Evolutionary conservation across 2,113 vertebrate species (phyloP).

Genomic region (Pipa parva): DNA sequence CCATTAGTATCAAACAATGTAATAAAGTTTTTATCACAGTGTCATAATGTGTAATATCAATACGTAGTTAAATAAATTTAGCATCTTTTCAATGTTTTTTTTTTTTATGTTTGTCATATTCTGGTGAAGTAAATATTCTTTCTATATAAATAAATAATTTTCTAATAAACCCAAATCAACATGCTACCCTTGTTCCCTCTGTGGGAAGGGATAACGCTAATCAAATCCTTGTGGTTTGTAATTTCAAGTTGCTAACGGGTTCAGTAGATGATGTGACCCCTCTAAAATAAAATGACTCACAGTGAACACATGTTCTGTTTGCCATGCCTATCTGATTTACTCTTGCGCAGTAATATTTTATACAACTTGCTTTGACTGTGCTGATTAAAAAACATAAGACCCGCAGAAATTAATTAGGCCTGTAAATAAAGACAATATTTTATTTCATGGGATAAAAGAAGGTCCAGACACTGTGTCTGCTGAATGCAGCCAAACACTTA

Average conservation of each 20-base stretch:
- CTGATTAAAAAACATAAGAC: slow-evolving; percentile 25
- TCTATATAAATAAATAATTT: no score
- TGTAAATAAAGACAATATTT: slow-evolving; percentile 49
- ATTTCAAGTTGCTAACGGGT: slow-evolving; percentile 6
- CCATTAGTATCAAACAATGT: no score
- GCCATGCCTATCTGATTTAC: slow-evolving; percentile 36
- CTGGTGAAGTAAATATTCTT: not conserved
- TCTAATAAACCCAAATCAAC: not conserved
- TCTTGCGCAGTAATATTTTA: slow-evolving; percentile 44
- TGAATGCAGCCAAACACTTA: slow-evolving; percentile 53
- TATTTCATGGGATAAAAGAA: slow-evolving; percentile 52
- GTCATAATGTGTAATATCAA: no score
- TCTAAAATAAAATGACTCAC: not conserved
- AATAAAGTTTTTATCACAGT: no score
- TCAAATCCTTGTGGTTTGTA: not conserved
- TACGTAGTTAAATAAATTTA: not conserved
- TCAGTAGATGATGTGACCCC: not conserved
- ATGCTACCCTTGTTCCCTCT: not conserved
- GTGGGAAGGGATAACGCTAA: not conserved
- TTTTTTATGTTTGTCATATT: not conserved
- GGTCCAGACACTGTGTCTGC: slow-evolving; percentile 49
- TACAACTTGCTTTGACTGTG: slow-evolving; percentile 35
- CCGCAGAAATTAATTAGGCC: slow-evolving; percentile 47
- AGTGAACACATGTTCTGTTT: slow-evolving; percentile 2
- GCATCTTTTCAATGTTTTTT: not conserved